These are phyloP conservation scores for Tetrao urogallus DNA, from an alignment of 2,113 vertebrate species.

Conservation along the genomic window DNA sequence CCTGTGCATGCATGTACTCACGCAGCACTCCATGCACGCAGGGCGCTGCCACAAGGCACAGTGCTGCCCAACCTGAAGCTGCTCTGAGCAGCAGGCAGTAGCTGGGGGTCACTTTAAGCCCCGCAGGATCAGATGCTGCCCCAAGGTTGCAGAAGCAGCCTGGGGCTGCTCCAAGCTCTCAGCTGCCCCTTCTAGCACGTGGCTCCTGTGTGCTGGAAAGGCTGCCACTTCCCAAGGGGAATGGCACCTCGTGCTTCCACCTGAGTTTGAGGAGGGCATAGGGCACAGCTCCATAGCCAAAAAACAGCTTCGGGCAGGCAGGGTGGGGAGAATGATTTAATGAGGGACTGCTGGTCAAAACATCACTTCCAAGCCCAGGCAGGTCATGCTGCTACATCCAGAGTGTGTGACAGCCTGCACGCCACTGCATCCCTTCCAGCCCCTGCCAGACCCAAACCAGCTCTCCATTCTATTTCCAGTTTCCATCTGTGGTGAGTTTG, in stretches of 20 bases:
- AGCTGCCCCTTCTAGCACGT: neutral
- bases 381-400: no score
- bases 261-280: neutral
- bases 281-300: no score
- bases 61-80: neutral
- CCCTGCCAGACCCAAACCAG: neutral
- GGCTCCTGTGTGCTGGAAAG: no score
- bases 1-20: fast-evolving
- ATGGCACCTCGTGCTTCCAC: neutral
- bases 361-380: no score
- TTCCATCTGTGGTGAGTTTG: neutral
- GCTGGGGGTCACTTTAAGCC: neutral
- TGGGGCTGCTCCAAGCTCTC: fast-evolving
- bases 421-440: neutral
- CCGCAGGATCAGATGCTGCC: neutral
- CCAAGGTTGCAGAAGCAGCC: neutral
- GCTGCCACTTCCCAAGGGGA: neutral
- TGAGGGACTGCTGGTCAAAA: no score
- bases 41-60: neutral
- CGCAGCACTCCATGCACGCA: fast-evolving
- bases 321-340: no score
- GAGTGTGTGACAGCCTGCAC: no score
- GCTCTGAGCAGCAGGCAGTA: neutral
- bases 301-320: neutral
- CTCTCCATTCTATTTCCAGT: neutral